These are phyloP conservation scores for Agonopterix subpropinquella DNA, from an alignment of 2,888 invertebrate species.

Conservation along the genomic window DNA sequence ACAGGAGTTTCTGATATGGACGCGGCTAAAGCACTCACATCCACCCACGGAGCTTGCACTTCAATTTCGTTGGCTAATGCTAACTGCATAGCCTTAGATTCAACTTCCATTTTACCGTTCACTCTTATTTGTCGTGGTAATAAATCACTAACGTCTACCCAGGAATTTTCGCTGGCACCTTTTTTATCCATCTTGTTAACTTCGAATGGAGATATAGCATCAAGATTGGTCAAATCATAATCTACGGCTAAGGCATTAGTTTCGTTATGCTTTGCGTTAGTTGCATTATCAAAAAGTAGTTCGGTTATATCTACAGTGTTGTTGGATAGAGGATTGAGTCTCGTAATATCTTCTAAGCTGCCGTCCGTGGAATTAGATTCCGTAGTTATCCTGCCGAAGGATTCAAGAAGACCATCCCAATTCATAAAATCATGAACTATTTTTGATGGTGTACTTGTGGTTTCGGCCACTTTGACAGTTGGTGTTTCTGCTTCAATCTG, in stretches of 20 bases:
- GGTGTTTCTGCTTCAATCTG: constrained; percentile 40
- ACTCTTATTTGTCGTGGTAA: constrained; percentile 17
- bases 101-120: constrained; percentile 40
- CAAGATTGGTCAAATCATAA: constrained; percentile 49
- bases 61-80: constrained; percentile 86
- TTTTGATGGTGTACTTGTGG: constrained; percentile 19
- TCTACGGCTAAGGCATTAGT: constrained; percentile 36
- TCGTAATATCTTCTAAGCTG: constrained; percentile 52
- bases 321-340: constrained; percentile 31
- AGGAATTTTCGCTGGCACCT: constrained; percentile 24
- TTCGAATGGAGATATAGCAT: constrained; percentile 42
- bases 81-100: constrained; percentile 78
- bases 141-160: constrained; percentile 43
- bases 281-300: constrained; percentile 51
- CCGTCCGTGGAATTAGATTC: constrained; percentile 61
- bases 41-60: constrained; percentile 84
- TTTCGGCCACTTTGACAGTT: constrained; percentile 26
- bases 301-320: constrained; percentile 58
- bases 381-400: constrained; percentile 62
- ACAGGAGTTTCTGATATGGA: constrained; percentile 78
- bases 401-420: constrained; percentile 65
- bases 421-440: constrained; percentile 44
- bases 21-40: constrained; percentile 81
- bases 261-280: constrained; percentile 40
- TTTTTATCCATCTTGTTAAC: constrained; percentile 43